A percentile compares a stretch with the other conserved stretches of the same genome.
These are phyloP conservation scores for Lithosia quadra DNA, from an alignment of 2,888 invertebrate genomes.

Conservation along the genomic window DNA sequence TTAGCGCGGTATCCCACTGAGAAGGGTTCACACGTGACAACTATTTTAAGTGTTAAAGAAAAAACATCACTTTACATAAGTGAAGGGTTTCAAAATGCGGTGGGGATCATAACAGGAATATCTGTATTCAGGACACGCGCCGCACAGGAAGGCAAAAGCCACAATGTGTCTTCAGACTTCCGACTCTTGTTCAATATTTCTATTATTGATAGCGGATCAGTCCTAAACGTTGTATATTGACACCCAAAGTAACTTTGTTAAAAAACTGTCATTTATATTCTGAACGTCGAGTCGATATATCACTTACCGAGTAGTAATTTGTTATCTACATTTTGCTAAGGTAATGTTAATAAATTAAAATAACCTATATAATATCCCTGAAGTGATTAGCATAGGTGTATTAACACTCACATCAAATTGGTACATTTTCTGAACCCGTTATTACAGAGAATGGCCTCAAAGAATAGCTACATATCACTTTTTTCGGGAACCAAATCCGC, in stretches of 20 bases:
- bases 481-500: neutral
- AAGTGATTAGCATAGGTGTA: neutral
- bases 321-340: conserved; percentile 35
- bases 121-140: conserved; percentile 74
- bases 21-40: conserved; percentile 61
- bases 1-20: conserved; percentile 43
- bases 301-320: conserved; percentile 39
- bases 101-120: conserved; percentile 62
- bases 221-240: conserved; percentile 56
- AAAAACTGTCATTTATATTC: conserved; percentile 39
- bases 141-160: conserved; percentile 78
- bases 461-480: neutral
- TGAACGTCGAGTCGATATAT: conserved; percentile 22
- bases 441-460: no score
- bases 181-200: conserved; percentile 77
- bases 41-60: conserved; percentile 63
- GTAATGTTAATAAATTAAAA: conserved; percentile 31
- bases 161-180: conserved; percentile 77
- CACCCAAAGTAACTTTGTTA: conserved; percentile 39
- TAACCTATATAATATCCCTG: no score
- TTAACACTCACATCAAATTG: neutral
- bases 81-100: conserved; percentile 67
- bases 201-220: conserved; percentile 69
- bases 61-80: conserved; percentile 69
- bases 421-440: neutral